These are phyloP conservation scores for Potorous gilbertii DNA, from an alignment of 2,797 vertebrate genomes.

Conservation along the genomic window DNA sequence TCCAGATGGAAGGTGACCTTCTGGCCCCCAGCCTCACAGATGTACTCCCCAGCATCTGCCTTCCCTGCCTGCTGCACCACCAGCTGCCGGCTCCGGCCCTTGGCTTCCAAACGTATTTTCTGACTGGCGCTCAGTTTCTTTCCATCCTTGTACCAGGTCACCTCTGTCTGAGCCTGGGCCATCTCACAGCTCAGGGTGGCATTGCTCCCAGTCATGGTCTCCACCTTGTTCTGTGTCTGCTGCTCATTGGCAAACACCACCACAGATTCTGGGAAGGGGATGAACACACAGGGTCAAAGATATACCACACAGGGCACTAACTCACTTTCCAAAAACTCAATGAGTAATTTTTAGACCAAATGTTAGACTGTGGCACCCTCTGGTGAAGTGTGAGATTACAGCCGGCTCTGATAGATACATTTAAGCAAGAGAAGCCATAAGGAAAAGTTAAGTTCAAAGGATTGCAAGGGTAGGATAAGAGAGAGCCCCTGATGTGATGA, in stretches of 20 bases:
- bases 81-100: slow-evolving; percentile 82
- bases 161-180: slow-evolving; percentile 80
- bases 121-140: slow-evolving; percentile 83
- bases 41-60: slow-evolving; percentile 88
- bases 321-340: neutral
- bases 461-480: neutral
- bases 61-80: slow-evolving; percentile 86
- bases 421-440: neutral
- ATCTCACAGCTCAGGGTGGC: slow-evolving; percentile 86
- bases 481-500: neutral
- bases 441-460: neutral
- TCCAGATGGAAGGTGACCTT: slow-evolving; percentile 81
- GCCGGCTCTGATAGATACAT: neutral
- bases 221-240: slow-evolving; percentile 81
- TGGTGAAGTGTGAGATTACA: neutral
- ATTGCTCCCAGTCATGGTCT: slow-evolving; percentile 76
- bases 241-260: slow-evolving; percentile 7
- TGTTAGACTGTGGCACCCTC: neutral
- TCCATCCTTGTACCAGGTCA: slow-evolving; percentile 89
- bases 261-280: neutral
- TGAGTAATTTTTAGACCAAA: neutral
- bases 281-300: neutral
- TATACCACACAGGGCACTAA: neutral
- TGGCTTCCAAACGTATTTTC: slow-evolving; percentile 81
- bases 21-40: slow-evolving; percentile 86